Base-by-base conservation (phyloP, 2,113 vertebrate species). In the Potamarius usumacintae region DNA sequence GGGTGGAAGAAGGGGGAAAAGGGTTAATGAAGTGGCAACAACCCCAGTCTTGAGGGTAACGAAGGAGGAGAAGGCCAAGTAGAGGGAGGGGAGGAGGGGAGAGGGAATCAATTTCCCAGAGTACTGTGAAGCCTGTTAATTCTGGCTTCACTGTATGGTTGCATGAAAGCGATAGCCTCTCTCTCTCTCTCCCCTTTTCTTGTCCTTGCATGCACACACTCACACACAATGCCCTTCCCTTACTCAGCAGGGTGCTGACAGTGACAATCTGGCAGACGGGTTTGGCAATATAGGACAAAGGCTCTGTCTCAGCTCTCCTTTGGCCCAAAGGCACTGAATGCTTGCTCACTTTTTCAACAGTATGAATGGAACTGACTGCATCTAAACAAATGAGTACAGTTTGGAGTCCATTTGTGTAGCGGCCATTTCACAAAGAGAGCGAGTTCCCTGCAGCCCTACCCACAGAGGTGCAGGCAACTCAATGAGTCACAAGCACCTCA, bases 91-190 rank as follows among this genome's bases (percentile, higher is more conserved):
- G 63, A 83, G 63, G 79, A 60, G 27, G 30, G 30, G 63, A 62
- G 60, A 83, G 22, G 84, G 85, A 90, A 89, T 72, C 87, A 90
- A 90, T 92, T 34, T 91, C 91, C 89, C n/a, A 48, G 90, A 89
- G 85, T 58, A 83, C 87, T 84, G 85, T 84, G 65, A 62, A 88
- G 89, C 71, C 86, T 86, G 91, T 91, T 93, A 92, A 91, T 91
- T 93, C 87, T n/a, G 34, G 69, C 87, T 90, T 86, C 87, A 90
- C 88, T 87, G 89, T 88, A 82, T 22, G 86, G 86, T 89, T 90
- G 89, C 85, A 78, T 89, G 86, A 91, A 88, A 89, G 79, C n/a
- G 30, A 60, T 86, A 86, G 82, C 82, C 53, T 55, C 81, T 30
- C 60, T 67, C 2, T 42, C 58, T 25, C 30, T 25, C 20, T 67